Base-by-base conservation (phyloP, 2,113 vertebrate species). In the Eulemur rufifrons region DNA sequence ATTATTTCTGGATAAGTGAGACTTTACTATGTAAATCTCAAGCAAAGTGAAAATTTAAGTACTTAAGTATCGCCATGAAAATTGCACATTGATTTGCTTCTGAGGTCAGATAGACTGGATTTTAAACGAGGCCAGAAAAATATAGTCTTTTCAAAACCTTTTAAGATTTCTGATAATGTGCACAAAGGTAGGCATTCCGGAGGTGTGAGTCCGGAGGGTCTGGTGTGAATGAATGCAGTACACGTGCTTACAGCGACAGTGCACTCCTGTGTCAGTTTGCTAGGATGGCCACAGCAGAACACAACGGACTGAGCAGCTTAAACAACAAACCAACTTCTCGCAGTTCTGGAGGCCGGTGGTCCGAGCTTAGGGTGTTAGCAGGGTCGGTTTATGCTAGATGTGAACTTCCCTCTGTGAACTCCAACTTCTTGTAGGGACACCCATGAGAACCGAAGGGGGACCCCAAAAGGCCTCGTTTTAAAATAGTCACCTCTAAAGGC, bases 181-280 rank as follows among this genome's bases (percentile, higher is more conserved):
- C 29, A 14, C 32, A 1, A 25, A 37, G 2, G 8, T 4, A 9
- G 78, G 59, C 18, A 14, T 12, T 34, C 39, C 1, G 32, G 23
- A 5, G 52, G 8, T 0, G 0, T 0, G 8, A 12, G 54, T 2
- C 5, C 54, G n/a, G 69, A 85, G 42, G 11, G 50, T 13, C 27
- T 34, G 86, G 17, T 27, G 71, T 42, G 3, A 18, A 0, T 4
- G 52, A 45, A 14, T 1, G 6, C 7, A 0, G 4, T 0, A 17
- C 14, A 1, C 2, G 1, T 50, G 29, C 0, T 47, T 10, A 5
- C 5, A 25, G 4, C 8, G 8, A 6, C 0, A 15, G 59, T 11
- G 0, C 6, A 7, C 64, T 8, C 2, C 10, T 2, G 10, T 2
- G 0, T 12, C 1, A 4, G 10, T 8, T 17, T 10, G 13, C 32